Evolutionary conservation across 2,888 invertebrate genomes (phyloP).

Genomic region (Heteromurus nitidus): DNA sequence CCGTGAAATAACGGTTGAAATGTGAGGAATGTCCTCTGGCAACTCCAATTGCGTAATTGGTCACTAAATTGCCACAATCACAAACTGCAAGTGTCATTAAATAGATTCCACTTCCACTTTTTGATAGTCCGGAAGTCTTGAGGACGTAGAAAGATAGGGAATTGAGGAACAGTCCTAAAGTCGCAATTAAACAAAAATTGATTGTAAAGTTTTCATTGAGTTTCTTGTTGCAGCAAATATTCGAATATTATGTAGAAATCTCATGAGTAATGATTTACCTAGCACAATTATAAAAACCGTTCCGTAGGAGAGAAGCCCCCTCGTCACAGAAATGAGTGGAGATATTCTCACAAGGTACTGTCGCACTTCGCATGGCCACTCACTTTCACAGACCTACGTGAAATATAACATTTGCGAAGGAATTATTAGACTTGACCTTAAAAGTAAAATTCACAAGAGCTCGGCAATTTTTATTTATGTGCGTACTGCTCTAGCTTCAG

Average conservation of each 20-base stretch:
- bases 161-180: slow-evolving; percentile 75
- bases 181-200: slow-evolving; percentile 23
- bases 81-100: slow-evolving; percentile 75
- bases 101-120: slow-evolving; percentile 75
- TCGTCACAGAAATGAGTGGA: slow-evolving; percentile 74
- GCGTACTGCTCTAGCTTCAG: slow-evolving; percentile 5
- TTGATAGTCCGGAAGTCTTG: slow-evolving; percentile 74
- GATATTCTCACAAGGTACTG: slow-evolving; percentile 74
- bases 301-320: slow-evolving; percentile 74
- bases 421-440: neutral
- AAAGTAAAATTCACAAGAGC: neutral
- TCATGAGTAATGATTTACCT: slow-evolving; percentile 74
- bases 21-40: slow-evolving; percentile 74
- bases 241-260: slow-evolving; percentile 5
- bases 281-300: slow-evolving; percentile 75
- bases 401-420: neutral
- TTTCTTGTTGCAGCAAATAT: no score
- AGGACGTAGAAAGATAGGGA: slow-evolving; percentile 75
- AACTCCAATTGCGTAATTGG: slow-evolving; percentile 75
- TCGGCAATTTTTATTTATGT: neutral
- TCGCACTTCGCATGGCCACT: slow-evolving; percentile 75
- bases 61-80: slow-evolving; percentile 75
- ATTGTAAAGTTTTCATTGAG: neutral
- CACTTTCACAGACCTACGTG: slow-evolving; percentile 61
- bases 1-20: slow-evolving; percentile 75